A percentile compares a stretch with the other conserved stretches of the same genome.
Conservation (phyloP, 2,888 invertebrate genomes). For the Crossocerus cetratus region DNA sequence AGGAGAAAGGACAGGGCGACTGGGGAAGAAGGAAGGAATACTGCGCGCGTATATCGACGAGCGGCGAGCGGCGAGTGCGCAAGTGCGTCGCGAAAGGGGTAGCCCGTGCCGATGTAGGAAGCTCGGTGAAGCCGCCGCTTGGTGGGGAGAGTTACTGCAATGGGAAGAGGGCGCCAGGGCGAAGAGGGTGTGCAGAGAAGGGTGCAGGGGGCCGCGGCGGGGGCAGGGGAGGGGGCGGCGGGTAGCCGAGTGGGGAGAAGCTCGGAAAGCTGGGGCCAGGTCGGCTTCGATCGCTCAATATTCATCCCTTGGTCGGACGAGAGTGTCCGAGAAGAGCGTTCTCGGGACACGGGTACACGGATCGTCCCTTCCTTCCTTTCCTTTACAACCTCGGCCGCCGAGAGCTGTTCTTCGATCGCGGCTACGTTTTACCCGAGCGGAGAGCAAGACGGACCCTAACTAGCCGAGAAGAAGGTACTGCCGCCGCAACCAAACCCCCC, state of each 20-base stretch:
- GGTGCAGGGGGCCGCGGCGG: not conserved
- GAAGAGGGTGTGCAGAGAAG: not conserved
- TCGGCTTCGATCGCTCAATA: conserved; percentile 74
- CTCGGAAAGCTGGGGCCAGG: conserved; percentile 63
- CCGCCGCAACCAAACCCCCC: too few species aligned
- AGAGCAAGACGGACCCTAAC: conserved; percentile 14
- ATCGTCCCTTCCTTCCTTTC: conserved; percentile 68
- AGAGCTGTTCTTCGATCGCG: conserved; percentile 63
- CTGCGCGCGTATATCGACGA: not conserved
- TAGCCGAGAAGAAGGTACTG: too few species aligned
- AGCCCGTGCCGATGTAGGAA: not conserved
- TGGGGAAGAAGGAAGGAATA: too few species aligned
- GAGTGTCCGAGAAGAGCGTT: conserved; percentile 55
- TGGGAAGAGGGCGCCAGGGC: not conserved
- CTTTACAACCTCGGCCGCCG: conserved; percentile 67
- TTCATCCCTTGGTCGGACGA: conserved; percentile 73
- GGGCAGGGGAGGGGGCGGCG: conserved; percentile 8
- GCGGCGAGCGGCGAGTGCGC: not conserved
- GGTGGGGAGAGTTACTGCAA: conserved; percentile 5
- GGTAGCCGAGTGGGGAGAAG: conserved; percentile 45
- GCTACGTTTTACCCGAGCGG: conserved; percentile 53
- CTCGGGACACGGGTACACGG: conserved; percentile 63
- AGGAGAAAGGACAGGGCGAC: too few species aligned
- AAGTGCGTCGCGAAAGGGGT: conserved; percentile 5
- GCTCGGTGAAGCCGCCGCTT: not conserved